Conservation (phyloP, 2,797 vertebrate genomes). For the Perodicticus potto region DNA sequence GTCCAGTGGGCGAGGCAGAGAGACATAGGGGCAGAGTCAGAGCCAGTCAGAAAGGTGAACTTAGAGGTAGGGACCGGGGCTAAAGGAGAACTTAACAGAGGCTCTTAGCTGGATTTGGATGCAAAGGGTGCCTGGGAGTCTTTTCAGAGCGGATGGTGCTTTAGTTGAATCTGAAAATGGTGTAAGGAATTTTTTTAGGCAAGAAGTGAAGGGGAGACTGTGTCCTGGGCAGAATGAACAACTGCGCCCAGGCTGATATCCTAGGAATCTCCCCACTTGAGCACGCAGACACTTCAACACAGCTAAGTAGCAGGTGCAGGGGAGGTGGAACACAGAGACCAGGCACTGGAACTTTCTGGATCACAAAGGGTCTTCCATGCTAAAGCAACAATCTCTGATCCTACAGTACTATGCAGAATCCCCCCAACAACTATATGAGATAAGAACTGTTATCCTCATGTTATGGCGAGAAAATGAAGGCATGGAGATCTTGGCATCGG, state of each 20-base stretch:
- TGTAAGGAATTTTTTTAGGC: not conserved
- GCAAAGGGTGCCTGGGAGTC: not conserved
- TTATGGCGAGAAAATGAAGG: not conserved
- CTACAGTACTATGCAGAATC: not conserved
- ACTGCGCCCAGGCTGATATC: not conserved
- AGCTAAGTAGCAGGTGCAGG: not conserved
- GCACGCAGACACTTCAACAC: fast-evolving
- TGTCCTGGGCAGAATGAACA: not conserved
- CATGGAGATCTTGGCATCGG: not conserved
- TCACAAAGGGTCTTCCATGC: not conserved
- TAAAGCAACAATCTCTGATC: not conserved
- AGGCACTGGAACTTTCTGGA: not conserved
- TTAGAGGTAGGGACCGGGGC: fast-evolving
- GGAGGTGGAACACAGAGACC: not conserved
- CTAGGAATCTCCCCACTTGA: not conserved
- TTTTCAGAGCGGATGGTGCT: not conserved
- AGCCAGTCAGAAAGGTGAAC: not conserved
- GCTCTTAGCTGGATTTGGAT: not conserved
- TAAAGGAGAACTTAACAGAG: not conserved
- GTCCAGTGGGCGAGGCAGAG: not conserved
- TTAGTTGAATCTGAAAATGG: not conserved
- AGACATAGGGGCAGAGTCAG: not conserved
- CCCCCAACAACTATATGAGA: not conserved
- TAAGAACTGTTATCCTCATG: not conserved
- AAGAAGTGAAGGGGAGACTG: not conserved